Evolutionary conservation across 2,888 invertebrate species (phyloP), one percentile per base, ranked within the genome.

Genomic region (Antheraea yamamai): DNA sequence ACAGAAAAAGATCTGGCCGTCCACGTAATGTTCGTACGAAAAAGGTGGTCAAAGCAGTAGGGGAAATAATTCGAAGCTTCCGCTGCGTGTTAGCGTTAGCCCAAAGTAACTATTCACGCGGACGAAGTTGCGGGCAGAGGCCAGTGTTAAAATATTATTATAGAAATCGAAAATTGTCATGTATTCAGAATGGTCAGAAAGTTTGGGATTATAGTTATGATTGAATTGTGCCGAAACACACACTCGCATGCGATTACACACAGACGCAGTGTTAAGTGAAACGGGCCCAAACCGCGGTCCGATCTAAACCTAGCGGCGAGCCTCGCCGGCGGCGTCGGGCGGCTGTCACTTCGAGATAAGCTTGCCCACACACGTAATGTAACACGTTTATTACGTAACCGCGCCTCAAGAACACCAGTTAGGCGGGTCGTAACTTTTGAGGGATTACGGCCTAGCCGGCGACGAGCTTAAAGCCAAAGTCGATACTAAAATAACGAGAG

Each of bases 281-380:
- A 81, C 79, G 81, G 83, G 83, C 84, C 86, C 82, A 81, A 85
- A 86, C 86, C 85, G 87, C 82, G 87, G 88, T 86, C 83, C 85
- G 85, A 81, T 79, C 80, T 78, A 84, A 86, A 85, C 82, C 82
- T 82, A 78, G 81, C 81, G 81, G 84, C 80, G 81, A 79, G 80
- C 85, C 77, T 76, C 75, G 78, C 79, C 78, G 80, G 79, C 79
- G 80, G 77, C 74, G 82, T 88, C 88, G 89, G 89, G 84, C 79
- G 85, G 79, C 87, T 89, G 88, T 88, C 89, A 89, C 83, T 77
- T 79, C 76, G 80, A 83, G 89, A 89, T 89, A 85, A 86, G 84
- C 82, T 76, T 76, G 73, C 61, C 70, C 83, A 83, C 81, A 82
- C 85, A 83, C 80, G 78, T 82, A 83, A 86, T 84, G 82, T 83